These are phyloP conservation scores for Propithecus coquereli DNA, from an alignment of 2,113 vertebrate species.

Conservation along the genomic window DNA sequence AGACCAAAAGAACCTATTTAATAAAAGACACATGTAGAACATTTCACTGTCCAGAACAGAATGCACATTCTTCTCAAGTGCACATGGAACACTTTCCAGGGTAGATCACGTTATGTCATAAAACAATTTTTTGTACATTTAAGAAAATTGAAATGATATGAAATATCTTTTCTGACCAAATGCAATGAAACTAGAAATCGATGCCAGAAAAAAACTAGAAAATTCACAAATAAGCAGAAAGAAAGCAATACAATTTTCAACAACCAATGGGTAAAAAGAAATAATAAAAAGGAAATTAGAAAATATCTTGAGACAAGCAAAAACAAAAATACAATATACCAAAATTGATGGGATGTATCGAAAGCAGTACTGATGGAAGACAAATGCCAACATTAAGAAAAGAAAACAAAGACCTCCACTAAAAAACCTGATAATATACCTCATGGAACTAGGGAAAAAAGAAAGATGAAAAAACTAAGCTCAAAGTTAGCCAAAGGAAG, in stretches of 20 bases:
- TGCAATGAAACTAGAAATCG: background rate
- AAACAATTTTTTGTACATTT: background rate
- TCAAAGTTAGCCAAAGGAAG: background rate
- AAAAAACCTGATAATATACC: background rate
- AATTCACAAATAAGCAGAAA: background rate
- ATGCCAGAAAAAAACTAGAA: background rate
- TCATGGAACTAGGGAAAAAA: background rate
- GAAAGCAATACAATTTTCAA: background rate
- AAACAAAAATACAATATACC: background rate
- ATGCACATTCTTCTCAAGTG: too few relatives aligned
- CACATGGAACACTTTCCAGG: background rate
- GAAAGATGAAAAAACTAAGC: background rate
- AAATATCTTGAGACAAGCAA: background rate
- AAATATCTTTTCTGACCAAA: too few relatives aligned
- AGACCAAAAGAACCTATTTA: background rate
- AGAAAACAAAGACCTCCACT: background rate
- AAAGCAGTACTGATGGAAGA: background rate
- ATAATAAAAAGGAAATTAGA: background rate
- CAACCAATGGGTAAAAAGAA: background rate
- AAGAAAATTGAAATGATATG: background rate
- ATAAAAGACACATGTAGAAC: background rate
- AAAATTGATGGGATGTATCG: background rate
- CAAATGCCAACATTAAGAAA: background rate
- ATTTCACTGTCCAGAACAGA: background rate
- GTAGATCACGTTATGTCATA: background rate